Evolutionary conservation across 1,140 invertebrate species (phyloP).

Genomic region (Pogonomyrmex barbatus): DNA sequence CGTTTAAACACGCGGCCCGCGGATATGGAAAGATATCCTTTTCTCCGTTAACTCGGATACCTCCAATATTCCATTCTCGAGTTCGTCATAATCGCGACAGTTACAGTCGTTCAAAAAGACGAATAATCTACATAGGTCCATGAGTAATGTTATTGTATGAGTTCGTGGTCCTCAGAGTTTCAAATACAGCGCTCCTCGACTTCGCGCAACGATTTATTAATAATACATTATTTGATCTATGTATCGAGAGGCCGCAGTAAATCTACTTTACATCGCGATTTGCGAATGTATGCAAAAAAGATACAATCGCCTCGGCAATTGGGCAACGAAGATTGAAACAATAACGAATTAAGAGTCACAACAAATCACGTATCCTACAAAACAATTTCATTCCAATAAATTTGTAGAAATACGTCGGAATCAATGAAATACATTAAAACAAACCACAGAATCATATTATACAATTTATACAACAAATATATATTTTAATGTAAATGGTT

Average conservation of each 20-base stretch:
- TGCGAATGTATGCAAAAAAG: slow-evolving; percentile 15
- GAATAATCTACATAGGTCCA: slow-evolving; percentile 44
- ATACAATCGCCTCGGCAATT: slow-evolving; percentile 1
- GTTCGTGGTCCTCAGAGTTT: slow-evolving; percentile 81
- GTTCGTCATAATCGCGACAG: not conserved
- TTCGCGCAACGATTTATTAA: slow-evolving; percentile 1
- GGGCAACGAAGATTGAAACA: slow-evolving; percentile 9
- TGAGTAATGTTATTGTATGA: slow-evolving; percentile 78
- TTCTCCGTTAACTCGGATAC: not conserved
- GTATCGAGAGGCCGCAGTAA: slow-evolving; percentile 12
- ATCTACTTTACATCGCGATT: not conserved
- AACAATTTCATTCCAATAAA: not conserved
- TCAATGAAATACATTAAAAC: slow-evolving; percentile 2
- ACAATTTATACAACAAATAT: not conserved
- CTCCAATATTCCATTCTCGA: slow-evolving; percentile 4
- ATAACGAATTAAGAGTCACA: not conserved
- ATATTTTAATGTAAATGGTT: not conserved
- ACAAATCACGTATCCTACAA: not conserved
- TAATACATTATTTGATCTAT: slow-evolving; percentile 3
- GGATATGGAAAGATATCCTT: not conserved
- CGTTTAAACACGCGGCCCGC: slow-evolving; percentile 8
- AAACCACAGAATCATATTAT: not conserved
- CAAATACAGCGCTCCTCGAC: slow-evolving; percentile 52
- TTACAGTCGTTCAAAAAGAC: slow-evolving; percentile 20
- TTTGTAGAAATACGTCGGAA: not conserved